Base-by-base conservation (phyloP, 2,888 invertebrate species). In the Diabrotica balteata region DNA sequence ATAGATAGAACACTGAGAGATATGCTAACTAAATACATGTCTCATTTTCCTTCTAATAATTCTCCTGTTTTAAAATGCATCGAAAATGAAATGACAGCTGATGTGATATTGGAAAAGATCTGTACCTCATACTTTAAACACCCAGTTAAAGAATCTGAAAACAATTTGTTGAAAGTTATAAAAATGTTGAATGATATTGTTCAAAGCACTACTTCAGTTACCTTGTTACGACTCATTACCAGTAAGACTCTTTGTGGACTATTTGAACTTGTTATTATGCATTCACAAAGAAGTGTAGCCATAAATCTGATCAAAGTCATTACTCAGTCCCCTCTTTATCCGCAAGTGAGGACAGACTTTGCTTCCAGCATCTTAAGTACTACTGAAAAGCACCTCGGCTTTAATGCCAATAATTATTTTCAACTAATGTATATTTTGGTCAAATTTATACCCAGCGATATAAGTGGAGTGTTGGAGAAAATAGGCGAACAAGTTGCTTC, bases 1-100 rank as follows among this genome's bases (percentile, higher is more conserved):
- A 75, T 88, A 11, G 83, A 81, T 43, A 83, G 87, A 68, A 84
- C 84, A 0, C 76, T 88, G 10, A 85, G 83, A 43, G 86, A 88
- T 76, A 78, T 88, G 50, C 80, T 87, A 42, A 78, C 84, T 1
- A 80, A 80, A 67, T 84, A 82, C 70, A 67, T 84, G 57, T 81
- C 80, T 0, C 74, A 80, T 68, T 82, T 82, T 65, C 66, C 81
- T 9, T 76, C 76, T 7, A 61, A 61, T 3, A 77, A 82, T 65
- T 81, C 81, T 0, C 82, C 82, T 0, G 73, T 84, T 17, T 60
- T 79, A 10, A 78, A 78, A 59, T 78, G 80, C 66, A 65, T 82
- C 11, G 76, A 77, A 51, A 75, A 78, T 60, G 75, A 77, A 55
- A 67, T 65, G 9, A 73, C 77, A 3, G 76, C 78, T 8, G 70